These are phyloP conservation scores for Syncerus caffer DNA, from an alignment of 2,797 vertebrate species.

Conservation along the genomic window DNA sequence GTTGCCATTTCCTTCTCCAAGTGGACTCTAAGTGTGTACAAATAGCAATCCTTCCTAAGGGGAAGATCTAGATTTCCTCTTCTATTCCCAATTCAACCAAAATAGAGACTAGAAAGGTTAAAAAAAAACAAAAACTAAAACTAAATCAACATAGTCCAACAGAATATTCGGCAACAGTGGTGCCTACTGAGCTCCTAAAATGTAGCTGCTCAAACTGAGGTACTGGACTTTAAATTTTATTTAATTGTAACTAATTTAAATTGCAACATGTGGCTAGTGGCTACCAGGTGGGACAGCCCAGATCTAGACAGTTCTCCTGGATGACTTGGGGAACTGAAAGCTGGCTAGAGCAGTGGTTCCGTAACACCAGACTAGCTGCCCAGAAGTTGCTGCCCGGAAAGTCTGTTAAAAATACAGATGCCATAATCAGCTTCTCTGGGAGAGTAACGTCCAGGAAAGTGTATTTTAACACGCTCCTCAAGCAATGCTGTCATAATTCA, in stretches of 20 bases:
- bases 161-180: neutral
- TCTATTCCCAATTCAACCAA: neutral
- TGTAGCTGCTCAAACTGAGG: neutral
- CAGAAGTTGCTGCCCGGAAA: neutral
- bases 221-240: neutral
- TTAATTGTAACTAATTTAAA: neutral
- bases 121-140: neutral
- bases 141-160: neutral
- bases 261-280: neutral
- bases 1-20: too few relatives aligned
- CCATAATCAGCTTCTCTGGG: neutral
- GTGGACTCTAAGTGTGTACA: neutral
- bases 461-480: neutral
- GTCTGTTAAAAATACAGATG: neutral
- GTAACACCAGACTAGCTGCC: neutral
- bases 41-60: neutral
- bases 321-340: neutral
- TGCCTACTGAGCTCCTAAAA: neutral
- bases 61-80: neutral
- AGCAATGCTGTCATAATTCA: neutral
- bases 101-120: neutral
- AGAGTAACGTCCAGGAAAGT: neutral
- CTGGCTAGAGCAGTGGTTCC: neutral
- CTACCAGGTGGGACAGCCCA: neutral
- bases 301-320: neutral